Conservation (phyloP, 2,113 vertebrate species). For the Rhombomys opimus region DNA sequence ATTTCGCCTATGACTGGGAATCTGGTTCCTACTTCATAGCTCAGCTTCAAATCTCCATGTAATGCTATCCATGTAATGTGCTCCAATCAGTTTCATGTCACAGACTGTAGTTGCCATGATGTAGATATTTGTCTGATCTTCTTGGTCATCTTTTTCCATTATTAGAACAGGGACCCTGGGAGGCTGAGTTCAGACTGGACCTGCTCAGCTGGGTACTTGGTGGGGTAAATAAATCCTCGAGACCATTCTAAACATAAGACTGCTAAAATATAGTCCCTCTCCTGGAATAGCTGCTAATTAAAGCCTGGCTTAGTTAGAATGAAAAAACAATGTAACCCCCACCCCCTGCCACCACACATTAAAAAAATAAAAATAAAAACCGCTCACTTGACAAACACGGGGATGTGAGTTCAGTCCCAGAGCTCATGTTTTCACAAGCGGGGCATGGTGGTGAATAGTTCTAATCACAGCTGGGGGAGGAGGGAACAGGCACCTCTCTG, state of each 20-base stretch:
- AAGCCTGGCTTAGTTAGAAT: slow-evolving; percentile 15
- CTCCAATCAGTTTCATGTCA: not conserved
- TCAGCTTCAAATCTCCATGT: not conserved
- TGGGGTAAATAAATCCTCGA: not conserved
- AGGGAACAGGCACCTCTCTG: not conserved
- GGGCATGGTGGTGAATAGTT: not conserved
- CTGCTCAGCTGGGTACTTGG: not conserved
- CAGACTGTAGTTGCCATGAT: not conserved
- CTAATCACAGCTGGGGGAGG: not conserved
- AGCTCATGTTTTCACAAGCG: not conserved
- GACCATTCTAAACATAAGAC: not conserved
- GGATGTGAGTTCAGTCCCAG: not conserved
- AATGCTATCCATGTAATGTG: not conserved
- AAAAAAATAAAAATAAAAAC: not conserved
- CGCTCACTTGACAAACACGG: not conserved
- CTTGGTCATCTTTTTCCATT: not conserved
- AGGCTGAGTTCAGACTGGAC: not conserved
- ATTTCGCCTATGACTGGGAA: not conserved
- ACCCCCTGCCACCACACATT: not conserved
- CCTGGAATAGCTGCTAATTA: not conserved
- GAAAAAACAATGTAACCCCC: not conserved
- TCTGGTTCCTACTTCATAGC: not conserved
- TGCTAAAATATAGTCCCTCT: not conserved
- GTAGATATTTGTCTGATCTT: not conserved
- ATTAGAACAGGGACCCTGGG: not conserved